A percentile compares a stretch with the other conserved stretches of the same genome.
Evolutionary conservation across 2,797 vertebrate species (phyloP).

Genomic region (Gymnoscopelus braueri): DNA sequence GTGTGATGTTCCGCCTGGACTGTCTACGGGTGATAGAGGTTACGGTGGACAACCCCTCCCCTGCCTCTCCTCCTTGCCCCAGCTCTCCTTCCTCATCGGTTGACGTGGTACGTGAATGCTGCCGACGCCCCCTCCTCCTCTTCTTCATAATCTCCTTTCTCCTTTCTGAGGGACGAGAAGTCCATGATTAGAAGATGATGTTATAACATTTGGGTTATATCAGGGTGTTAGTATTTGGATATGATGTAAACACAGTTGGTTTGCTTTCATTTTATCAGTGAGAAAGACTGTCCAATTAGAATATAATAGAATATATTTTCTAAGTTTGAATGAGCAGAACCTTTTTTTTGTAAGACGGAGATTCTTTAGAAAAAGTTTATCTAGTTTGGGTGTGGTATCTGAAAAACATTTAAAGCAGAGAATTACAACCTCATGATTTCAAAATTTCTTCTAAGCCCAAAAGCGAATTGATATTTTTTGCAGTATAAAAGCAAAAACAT

Average conservation of each 20-base stretch:
- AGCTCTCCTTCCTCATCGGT: slow-evolving; percentile 64
- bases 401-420: too few relatives aligned
- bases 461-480: neutral
- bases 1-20: slow-evolving; percentile 86
- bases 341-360: too few relatives aligned
- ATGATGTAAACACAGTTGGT: neutral
- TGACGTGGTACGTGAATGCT: slow-evolving; percentile 42
- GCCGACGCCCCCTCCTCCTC: slow-evolving; percentile 33
- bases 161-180: too few relatives aligned
- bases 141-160: too few relatives aligned
- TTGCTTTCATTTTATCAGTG: too few relatives aligned
- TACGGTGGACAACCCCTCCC: slow-evolving; percentile 43
- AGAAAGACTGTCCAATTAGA: too few relatives aligned
- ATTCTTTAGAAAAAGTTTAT: too few relatives aligned
- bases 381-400: too few relatives aligned
- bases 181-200: too few relatives aligned
- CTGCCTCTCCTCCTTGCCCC: slow-evolving; percentile 31
- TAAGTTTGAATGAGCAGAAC: slow-evolving; percentile 12
- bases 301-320: too few relatives aligned
- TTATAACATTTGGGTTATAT: slow-evolving; percentile 11
- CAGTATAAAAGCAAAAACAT: neutral
- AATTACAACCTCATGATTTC: too few relatives aligned
- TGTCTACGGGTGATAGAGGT: slow-evolving; percentile 71
- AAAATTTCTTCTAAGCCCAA: neutral
- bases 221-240: neutral